These are phyloP conservation scores for Nomada goodeniana DNA, from an alignment of 2,888 invertebrate species.

Conservation along the genomic window DNA sequence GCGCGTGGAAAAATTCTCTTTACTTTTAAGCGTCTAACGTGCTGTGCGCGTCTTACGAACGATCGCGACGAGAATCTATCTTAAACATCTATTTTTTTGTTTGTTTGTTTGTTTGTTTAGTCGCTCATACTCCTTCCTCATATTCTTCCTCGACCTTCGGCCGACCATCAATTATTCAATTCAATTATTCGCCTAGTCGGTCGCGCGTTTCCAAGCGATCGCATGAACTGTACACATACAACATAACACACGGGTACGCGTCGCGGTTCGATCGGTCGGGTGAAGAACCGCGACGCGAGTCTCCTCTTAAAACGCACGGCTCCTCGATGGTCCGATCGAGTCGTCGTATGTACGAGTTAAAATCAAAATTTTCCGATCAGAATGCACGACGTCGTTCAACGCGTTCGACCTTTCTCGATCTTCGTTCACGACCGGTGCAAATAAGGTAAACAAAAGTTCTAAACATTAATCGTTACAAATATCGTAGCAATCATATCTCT, in stretches of 20 bases:
- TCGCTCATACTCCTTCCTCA: background rate
- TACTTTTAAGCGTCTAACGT: constrained; percentile 47
- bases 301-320: constrained; percentile 22
- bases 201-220: constrained; percentile 17
- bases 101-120: constrained; percentile 5
- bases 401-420: background rate
- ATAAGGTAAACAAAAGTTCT: too few species aligned
- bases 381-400: constrained; percentile 33
- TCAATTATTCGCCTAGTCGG: background rate
- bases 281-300: constrained; percentile 28
- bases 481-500: background rate
- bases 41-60: constrained; percentile 58
- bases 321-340: constrained; percentile 24
- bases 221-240: constrained; percentile 25
- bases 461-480: constrained; percentile 5
- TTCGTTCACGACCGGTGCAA: background rate
- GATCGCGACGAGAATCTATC: constrained; percentile 48
- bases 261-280: constrained; percentile 12
- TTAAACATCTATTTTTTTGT: constrained; percentile 22
- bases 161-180: constrained; percentile 3
- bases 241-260: constrained; percentile 16
- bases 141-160: background rate
- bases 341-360: constrained; percentile 22
- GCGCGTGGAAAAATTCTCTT: constrained; percentile 31
- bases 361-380: constrained; percentile 19